These are phyloP conservation scores for Mus spicilegus DNA, from an alignment of 2,113 vertebrate species.

Conservation along the genomic window DNA sequence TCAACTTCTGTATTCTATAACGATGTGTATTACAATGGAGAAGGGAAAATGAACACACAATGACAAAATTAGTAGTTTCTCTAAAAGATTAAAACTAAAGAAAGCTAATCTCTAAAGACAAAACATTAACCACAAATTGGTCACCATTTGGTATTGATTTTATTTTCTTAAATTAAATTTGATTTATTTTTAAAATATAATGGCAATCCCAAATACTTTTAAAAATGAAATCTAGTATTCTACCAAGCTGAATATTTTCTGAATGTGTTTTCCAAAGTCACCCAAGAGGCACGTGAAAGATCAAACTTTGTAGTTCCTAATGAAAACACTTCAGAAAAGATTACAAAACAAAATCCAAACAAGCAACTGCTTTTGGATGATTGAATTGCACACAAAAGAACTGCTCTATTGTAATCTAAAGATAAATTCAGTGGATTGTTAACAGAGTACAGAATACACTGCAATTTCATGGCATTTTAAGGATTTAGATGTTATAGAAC, in stretches of 20 bases:
- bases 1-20: background rate
- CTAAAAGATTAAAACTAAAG: background rate
- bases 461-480: background rate
- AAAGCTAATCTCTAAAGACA: background rate
- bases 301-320: background rate
- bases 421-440: background rate
- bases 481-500: background rate
- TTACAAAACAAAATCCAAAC: background rate
- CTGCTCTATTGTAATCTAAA: background rate
- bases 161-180: background rate
- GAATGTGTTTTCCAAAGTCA: background rate
- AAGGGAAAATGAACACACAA: background rate
- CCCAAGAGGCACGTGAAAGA: background rate
- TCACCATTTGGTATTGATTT: background rate
- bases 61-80: background rate
- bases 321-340: background rate
- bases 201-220: background rate
- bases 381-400: background rate
- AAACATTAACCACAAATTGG: background rate
- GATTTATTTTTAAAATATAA: background rate
- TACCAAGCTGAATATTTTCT: background rate
- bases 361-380: background rate
- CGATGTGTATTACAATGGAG: background rate
- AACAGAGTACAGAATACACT: background rate
- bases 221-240: background rate